A percentile compares a stretch with the other conserved stretches of the same genome.
Evolutionary conservation across 2,888 invertebrate species (phyloP).

Genomic region (Saturnia pavonia): DNA sequence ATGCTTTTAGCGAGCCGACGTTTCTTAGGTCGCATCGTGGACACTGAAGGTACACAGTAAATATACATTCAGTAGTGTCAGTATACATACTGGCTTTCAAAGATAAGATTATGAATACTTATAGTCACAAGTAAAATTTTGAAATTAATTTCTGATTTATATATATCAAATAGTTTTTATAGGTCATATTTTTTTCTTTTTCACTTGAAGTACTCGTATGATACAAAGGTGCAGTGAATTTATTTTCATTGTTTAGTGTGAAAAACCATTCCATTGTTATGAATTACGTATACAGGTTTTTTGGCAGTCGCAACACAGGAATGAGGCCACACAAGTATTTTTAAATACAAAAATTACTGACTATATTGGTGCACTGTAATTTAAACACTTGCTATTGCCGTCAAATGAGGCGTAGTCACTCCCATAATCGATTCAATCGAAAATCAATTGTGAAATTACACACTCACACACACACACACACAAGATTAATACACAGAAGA

Average conservation of each 20-base stretch:
- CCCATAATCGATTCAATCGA: too few species aligned
- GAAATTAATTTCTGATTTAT: background rate
- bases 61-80: background rate
- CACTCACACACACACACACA: too few species aligned
- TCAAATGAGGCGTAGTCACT: too few species aligned
- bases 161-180: background rate
- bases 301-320: background rate
- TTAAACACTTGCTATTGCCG: too few species aligned
- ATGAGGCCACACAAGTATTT: too few species aligned
- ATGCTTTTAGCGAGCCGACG: constrained; percentile 53
- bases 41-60: background rate
- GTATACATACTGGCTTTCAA: background rate
- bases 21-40: constrained; percentile 24
- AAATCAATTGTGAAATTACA: too few species aligned
- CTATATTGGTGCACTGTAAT: too few species aligned
- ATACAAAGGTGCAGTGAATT: background rate
- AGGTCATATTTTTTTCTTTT: background rate
- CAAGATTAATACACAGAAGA: too few species aligned
- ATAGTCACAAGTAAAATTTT: too few species aligned
- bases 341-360: too few species aligned
- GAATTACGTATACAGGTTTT: background rate
- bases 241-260: background rate
- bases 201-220: too few species aligned
- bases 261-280: background rate
- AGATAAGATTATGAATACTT: too few species aligned